phyloP scores from a whole-genome alignment of 2,113 vertebrate species.

The Nothoprocta pentlandii region DNA sequence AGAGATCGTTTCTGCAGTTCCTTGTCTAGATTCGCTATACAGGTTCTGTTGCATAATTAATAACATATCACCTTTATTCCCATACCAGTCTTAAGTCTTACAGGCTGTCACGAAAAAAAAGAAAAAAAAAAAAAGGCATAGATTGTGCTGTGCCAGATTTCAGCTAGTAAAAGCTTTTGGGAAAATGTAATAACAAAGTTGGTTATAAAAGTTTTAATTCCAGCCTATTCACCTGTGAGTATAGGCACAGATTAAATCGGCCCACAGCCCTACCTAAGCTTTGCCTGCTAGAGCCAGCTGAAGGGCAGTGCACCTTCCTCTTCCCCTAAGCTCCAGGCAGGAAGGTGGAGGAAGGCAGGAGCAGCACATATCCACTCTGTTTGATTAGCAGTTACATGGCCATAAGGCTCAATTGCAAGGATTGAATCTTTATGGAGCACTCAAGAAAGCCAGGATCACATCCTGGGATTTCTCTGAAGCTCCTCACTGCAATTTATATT shows the following conservation, averaged over 20 bases:
- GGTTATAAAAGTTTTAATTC: background rate
- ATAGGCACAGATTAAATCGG: background rate
- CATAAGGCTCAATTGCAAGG: background rate
- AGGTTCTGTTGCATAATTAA: conserved; percentile 65
- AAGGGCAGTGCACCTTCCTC: background rate
- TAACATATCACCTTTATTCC: conserved; percentile 53
- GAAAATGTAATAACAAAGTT: background rate
- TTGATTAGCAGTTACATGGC: background rate
- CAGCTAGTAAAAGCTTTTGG: background rate
- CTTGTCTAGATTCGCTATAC: conserved; percentile 5
- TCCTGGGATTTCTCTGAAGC: background rate
- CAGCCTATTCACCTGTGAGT: background rate
- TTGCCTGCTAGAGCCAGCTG: background rate
- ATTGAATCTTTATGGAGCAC: background rate
- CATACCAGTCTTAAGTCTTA: conserved; percentile 5
- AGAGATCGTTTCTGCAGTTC: background rate
- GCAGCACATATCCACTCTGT: background rate
- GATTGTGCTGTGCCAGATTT: conserved; percentile 29
- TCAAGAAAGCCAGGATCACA: background rate
- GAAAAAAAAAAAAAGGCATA: background rate
- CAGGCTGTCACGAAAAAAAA: conserved; percentile 46
- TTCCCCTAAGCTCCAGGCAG: background rate
- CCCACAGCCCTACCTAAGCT: background rate
- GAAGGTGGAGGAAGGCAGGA: background rate
- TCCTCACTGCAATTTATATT: background rate